phyloP scores from a whole-genome alignment of 2,888 invertebrate species.

The Tolmerus cingulatus region DNA sequence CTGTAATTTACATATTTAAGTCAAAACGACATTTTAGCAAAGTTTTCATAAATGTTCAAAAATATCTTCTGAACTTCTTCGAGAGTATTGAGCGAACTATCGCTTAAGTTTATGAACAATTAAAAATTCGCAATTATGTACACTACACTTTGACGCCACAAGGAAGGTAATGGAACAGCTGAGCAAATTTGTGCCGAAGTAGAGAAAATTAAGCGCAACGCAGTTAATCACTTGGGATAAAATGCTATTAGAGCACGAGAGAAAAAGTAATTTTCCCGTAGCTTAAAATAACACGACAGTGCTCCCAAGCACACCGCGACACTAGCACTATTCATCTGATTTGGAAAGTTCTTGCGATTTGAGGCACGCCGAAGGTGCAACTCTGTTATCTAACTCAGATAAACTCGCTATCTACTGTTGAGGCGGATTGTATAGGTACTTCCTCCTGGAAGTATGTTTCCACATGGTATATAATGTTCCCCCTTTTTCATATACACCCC shows the following conservation, averaged over 20 bases:
- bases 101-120: neutral
- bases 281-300: constrained; percentile 2
- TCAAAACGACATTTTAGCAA: neutral
- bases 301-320: neutral
- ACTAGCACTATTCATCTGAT: neutral
- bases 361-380: neutral
- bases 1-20: neutral
- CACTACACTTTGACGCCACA: neutral
- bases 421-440: neutral
- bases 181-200: neutral
- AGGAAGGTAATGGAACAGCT: neutral
- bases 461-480: neutral
- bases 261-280: neutral
- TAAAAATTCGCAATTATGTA: neutral
- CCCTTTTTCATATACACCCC: neutral
- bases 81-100: neutral
- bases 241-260: neutral
- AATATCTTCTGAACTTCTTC: neutral
- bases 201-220: neutral
- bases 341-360: neutral
- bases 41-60: neutral
- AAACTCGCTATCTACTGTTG: neutral
- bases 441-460: neutral
- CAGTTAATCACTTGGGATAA: neutral
- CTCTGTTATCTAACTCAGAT: neutral